Evolutionary conservation across 2,113 vertebrate species (phyloP).

Genomic region (Megaptera novaeangliae): DNA sequence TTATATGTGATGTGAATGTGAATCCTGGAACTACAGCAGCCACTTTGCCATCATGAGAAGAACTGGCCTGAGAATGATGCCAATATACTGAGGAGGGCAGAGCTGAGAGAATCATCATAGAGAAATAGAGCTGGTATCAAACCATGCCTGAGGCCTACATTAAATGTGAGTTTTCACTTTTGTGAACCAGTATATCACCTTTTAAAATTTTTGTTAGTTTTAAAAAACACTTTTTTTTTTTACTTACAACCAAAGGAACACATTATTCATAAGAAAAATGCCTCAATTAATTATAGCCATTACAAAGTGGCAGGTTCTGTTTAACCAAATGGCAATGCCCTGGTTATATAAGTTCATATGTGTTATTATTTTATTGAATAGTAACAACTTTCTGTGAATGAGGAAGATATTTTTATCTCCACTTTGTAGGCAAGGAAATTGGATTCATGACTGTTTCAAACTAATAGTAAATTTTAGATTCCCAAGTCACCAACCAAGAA

Average conservation of each 20-base stretch:
- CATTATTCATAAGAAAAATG: not conserved
- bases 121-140: not conserved
- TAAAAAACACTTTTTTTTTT: not conserved
- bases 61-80: not conserved
- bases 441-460: not conserved
- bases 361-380: not conserved
- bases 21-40: not conserved
- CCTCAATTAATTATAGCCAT: not conserved
- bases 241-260: not conserved
- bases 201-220: not conserved
- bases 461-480: not conserved
- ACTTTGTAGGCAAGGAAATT: not conserved
- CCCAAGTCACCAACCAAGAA: not conserved
- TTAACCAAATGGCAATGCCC: not conserved
- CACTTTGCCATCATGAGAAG: not conserved
- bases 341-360: not conserved
- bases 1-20: not conserved
- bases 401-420: not conserved
- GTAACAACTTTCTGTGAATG: not conserved
- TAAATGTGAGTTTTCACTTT: not conserved
- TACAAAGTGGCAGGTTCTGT: not conserved
- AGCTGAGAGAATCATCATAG: not conserved
- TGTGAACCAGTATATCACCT: not conserved
- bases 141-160: not conserved
- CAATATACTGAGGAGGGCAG: not conserved